Base-by-base conservation (phyloP, 2,113 vertebrate species). In the Eublepharis macularius region DNA sequence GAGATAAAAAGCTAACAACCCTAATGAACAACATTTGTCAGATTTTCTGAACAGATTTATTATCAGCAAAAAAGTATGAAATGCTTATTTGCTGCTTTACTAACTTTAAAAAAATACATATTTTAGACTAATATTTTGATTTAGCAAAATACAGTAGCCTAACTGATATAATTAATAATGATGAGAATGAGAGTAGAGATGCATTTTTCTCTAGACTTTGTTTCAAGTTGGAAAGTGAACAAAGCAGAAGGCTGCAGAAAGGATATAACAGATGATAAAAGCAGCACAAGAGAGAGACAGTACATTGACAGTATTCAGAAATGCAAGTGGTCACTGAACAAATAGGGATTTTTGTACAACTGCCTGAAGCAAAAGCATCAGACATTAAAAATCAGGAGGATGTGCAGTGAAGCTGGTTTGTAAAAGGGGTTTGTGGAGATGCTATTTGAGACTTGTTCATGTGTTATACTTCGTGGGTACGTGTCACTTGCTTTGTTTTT, bases 81-180 rank as follows among this genome's bases (percentile, higher is more conserved):
- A 68, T 60, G 49, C 0, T 86, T 89, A 86, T 77, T 39, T 87
- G 43, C 41, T 45, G 32, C 45, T 88, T 51, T 78, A n/a, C 74
- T 0, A 24, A 72, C 83, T 86, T 84, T 63, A 63, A 21, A 76
- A 65, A 34, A 26, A 49, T 57, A 43, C 47, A 47, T 79, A 88
- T 90, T 90, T 41, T 29, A 86, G 26, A 54, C 32, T 66, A 69
- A 91, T 82, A 69, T 74, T 82, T 90, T 5, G 41, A 81, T 76
- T 49, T 70, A 74, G 63, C 76, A 68, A 79, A 19, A 77, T 77
- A 39, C 45, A 43, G 41, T 51, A 51, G 60, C 14, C 73, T 63
- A 26, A 36, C 34, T 29, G 29, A 86, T n/a, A n/a, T n/a, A n/a
- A n/a, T n/a, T n/a, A n/a, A n/a, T n/a, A n/a, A n/a, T 68, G 43